A percentile compares a stretch with the other conserved stretches of the same genome.
Evolutionary conservation across 2,797 vertebrate species (phyloP).

Genomic region (Agapornis canus): DNA sequence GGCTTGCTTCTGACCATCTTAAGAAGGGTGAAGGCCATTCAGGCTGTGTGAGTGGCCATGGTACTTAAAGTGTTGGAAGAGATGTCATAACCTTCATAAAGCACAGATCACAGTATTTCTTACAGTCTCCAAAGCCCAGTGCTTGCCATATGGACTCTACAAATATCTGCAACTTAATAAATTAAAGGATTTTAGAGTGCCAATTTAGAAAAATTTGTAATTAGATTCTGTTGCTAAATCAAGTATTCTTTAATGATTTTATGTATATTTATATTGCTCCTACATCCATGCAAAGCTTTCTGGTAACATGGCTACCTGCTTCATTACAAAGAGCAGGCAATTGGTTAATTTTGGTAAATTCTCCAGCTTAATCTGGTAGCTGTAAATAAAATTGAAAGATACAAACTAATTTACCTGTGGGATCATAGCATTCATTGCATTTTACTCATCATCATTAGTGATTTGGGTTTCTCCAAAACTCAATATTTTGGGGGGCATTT

Average conservation of each 20-base stretch:
- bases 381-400: not conserved
- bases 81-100: not conserved
- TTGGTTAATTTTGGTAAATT: not conserved
- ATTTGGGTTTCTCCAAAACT: not conserved
- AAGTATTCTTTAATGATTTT: not conserved
- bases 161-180: not conserved
- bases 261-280: not conserved
- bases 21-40: not conserved
- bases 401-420: not conserved
- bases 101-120: not conserved
- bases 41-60: not conserved
- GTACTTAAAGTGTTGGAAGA: not conserved
- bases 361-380: not conserved
- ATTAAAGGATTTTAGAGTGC: not conserved
- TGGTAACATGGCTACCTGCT: not conserved
- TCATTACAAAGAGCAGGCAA: not conserved
- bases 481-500: not conserved
- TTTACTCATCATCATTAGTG: not conserved
- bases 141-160: not conserved
- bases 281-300: not conserved
- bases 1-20: not conserved
- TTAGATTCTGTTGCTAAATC: not conserved
- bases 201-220: not conserved
- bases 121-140: not conserved
- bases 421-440: not conserved